These are phyloP conservation scores for Chiroxiphia lanceolata DNA, from an alignment of 2,797 vertebrate species.

Conservation along the genomic window DNA sequence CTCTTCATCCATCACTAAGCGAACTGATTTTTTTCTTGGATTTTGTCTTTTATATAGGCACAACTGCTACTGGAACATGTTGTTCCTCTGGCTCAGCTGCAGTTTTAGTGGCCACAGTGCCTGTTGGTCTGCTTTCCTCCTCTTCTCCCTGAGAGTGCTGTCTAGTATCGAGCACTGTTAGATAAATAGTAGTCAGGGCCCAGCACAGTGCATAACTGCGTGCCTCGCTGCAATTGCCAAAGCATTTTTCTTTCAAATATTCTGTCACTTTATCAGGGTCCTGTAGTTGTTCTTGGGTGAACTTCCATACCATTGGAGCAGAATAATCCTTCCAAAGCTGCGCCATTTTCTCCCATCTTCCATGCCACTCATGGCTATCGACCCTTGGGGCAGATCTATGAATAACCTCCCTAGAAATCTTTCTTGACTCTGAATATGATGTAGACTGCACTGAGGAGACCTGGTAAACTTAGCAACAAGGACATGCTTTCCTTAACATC, in stretches of 20 bases:
- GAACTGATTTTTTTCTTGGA: background rate
- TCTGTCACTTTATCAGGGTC: background rate
- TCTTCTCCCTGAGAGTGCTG: background rate
- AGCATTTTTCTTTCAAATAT: background rate
- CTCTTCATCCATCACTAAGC: background rate
- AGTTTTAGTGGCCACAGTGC: background rate
- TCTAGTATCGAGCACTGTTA: background rate
- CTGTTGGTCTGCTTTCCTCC: background rate
- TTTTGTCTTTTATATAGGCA: background rate
- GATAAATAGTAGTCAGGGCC: background rate
- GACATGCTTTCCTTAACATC: background rate
- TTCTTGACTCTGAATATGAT: background rate
- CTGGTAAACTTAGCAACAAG: background rate
- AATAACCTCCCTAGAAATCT: background rate
- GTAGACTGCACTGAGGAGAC: background rate
- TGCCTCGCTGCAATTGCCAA: background rate
- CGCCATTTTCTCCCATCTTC: background rate
- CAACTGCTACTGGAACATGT: background rate
- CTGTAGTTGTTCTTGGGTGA: background rate
- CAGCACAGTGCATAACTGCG: background rate
- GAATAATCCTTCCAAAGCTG: background rate
- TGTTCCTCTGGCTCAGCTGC: background rate
- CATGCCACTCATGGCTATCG: background rate
- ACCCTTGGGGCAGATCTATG: background rate
- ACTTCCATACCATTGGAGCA: background rate